Evolutionary conservation across 2,113 vertebrate genomes (phyloP).

Genomic region (Prolemur simus): DNA sequence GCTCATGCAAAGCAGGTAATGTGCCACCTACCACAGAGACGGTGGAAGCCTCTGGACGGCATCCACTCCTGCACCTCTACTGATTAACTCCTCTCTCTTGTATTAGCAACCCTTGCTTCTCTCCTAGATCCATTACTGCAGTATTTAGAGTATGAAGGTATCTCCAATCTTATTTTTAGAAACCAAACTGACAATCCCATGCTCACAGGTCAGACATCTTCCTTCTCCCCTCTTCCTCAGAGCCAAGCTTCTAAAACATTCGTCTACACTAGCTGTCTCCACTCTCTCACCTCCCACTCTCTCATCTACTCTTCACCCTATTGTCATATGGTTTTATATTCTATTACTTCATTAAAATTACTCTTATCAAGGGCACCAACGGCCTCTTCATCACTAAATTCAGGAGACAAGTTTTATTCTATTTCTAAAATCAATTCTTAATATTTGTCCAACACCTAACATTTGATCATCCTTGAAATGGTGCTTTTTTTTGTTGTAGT

Average conservation of each 20-base stretch:
- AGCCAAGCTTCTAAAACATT: not conserved
- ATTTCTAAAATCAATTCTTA: not conserved
- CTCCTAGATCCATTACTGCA: not conserved
- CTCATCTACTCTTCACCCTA: not conserved
- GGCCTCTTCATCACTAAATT: not conserved
- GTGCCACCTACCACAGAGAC: not conserved
- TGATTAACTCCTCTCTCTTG: not conserved
- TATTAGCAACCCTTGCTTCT: not conserved
- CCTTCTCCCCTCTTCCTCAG: not conserved
- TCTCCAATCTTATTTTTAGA: not conserved
- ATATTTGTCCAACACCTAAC: not conserved
- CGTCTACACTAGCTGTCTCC: not conserved
- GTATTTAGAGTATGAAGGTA: not conserved
- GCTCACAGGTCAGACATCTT: not conserved
- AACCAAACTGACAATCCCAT: not conserved
- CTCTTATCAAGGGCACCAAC: not conserved
- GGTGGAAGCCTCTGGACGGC: not conserved
- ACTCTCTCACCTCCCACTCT: not conserved
- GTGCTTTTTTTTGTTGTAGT: not conserved
- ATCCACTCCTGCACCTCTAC: not conserved
- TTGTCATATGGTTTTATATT: not conserved
- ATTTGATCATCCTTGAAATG: not conserved
- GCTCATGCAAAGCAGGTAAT: not conserved
- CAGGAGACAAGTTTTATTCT: not conserved
- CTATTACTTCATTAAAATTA: not conserved